Conservation (phyloP, 1,140 invertebrate genomes). For the Dreissena rostriformis region DNA sequence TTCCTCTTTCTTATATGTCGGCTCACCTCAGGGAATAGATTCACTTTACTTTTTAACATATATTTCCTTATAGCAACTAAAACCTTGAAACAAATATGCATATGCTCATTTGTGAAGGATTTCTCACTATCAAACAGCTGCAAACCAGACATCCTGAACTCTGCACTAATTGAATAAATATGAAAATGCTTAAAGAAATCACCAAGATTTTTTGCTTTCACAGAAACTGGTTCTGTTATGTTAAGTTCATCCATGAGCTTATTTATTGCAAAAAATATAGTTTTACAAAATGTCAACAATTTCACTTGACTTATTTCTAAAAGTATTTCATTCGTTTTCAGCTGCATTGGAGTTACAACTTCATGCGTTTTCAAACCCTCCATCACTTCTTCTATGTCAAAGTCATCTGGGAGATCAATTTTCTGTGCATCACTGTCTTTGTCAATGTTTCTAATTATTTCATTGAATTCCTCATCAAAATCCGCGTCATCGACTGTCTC, state of each 20-base stretch:
- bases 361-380: not conserved
- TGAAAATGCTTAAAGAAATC: constrained; percentile 1
- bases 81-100: constrained; percentile 14
- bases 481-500: constrained; percentile 4
- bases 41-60: constrained; percentile 7
- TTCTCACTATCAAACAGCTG: constrained; percentile 20
- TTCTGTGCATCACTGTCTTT: not conserved
- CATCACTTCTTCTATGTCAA: constrained; percentile 1
- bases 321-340: constrained; percentile 6
- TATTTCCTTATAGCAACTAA: constrained; percentile 17
- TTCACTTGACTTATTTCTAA: not conserved
- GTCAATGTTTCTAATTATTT: not conserved
- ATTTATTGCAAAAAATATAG: not conserved
- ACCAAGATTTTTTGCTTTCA: not conserved
- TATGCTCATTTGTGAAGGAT: constrained; percentile 13
- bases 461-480: constrained; percentile 24
- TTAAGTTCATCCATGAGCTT: not conserved
- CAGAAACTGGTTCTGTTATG: not conserved
- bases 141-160: constrained; percentile 6
- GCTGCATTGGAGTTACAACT: not conserved
- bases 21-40: not conserved
- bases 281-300: not conserved
- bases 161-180: not conserved
- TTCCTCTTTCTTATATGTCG: not conserved
- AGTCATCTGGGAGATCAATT: constrained; percentile 18